Evolutionary conservation across 2,797 vertebrate species (phyloP).

Genomic region (Takifugu ocellatus): DNA sequence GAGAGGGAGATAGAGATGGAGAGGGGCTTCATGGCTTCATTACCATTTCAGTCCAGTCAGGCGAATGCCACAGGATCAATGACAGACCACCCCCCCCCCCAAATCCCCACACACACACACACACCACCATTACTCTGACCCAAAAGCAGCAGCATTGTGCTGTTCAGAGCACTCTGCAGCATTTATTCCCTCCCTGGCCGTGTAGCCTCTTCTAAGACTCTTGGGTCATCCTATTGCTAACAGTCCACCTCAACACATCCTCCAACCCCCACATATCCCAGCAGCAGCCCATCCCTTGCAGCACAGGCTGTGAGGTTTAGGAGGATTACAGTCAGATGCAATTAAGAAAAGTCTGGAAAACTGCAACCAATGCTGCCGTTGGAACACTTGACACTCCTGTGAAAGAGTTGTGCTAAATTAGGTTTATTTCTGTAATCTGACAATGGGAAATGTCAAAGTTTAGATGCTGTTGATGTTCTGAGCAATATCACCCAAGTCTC

Average conservation of each 20-base stretch:
- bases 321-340: slow-evolving; percentile 47
- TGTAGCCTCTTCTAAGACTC: slow-evolving; percentile 49
- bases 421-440: slow-evolving; percentile 17
- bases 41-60: slow-evolving; percentile 48
- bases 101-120: slow-evolving; percentile 8
- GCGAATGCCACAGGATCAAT: slow-evolving; percentile 68
- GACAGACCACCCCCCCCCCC: slow-evolving; percentile 30
- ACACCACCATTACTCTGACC: slow-evolving; percentile 47
- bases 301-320: slow-evolving; percentile 28
- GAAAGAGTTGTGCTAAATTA: slow-evolving; percentile 26
- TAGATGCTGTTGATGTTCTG: slow-evolving; percentile 31
- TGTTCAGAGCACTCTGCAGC: slow-evolving; percentile 45
- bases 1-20: no score
- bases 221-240: slow-evolving; percentile 38
- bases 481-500: slow-evolving; percentile 24
- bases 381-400: slow-evolving; percentile 23
- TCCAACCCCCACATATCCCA: slow-evolving; percentile 18
- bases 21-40: slow-evolving; percentile 35
- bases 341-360: slow-evolving; percentile 55
- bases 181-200: slow-evolving; percentile 51
- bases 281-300: slow-evolving; percentile 26
- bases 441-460: slow-evolving; percentile 25
- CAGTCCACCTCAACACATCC: slow-evolving; percentile 34
- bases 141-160: slow-evolving; percentile 47
- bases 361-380: slow-evolving; percentile 43